A percentile compares a stretch with the other conserved stretches of the same genome.
phyloP scores from a whole-genome alignment of 2,113 vertebrate genomes.

The Acanthisitta chloris region DNA sequence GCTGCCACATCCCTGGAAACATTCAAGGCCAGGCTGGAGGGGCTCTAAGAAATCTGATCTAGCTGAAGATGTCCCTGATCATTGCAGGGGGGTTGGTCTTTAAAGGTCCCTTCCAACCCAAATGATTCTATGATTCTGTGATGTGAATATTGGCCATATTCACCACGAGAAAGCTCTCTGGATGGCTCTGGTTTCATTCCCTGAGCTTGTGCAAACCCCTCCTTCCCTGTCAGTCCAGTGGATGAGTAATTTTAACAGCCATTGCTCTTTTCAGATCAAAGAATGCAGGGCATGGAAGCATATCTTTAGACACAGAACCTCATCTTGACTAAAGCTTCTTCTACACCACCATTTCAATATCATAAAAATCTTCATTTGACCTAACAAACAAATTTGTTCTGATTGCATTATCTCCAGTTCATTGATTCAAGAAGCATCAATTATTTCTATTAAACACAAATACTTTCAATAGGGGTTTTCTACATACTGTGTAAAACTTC shows the following conservation, averaged over 20 bases:
- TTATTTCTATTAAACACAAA: neutral
- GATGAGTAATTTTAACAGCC: neutral
- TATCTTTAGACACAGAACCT: neutral
- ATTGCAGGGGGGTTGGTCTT: neutral
- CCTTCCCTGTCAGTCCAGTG: neutral
- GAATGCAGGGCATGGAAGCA: neutral
- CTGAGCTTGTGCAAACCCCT: neutral
- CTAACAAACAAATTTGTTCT: neutral
- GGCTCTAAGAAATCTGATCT: neutral
- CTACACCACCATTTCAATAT: neutral
- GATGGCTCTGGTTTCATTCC: neutral
- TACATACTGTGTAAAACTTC: neutral
- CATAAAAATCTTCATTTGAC: neutral
- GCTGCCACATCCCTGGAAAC: neutral
- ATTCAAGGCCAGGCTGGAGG: neutral
- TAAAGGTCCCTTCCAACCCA: neutral
- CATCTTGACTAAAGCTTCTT: neutral
- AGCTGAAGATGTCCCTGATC: neutral
- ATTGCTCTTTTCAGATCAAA: neutral
- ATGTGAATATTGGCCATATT: neutral
- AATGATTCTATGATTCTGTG: neutral
- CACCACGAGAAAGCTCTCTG: neutral
- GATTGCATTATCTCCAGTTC: neutral
- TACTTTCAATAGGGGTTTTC: neutral
- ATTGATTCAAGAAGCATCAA: neutral